Conservation (phyloP, 2,113 vertebrate species). For the Dicaeum eximium region DNA sequence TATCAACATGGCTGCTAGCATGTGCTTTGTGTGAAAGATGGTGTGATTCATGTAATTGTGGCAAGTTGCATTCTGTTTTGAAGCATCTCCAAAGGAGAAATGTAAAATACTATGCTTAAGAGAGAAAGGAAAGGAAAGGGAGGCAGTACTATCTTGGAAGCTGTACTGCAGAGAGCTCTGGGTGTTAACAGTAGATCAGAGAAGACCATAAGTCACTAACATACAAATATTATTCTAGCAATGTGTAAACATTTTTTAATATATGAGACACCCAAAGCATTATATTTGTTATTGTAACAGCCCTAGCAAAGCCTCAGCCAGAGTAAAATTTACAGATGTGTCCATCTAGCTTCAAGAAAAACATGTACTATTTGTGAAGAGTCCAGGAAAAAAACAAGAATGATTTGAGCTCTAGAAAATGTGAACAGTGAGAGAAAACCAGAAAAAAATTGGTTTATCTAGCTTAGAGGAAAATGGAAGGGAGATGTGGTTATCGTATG, state of each 20-base stretch:
- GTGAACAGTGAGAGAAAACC: neutral
- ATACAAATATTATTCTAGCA: neutral
- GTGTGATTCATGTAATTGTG: fast-evolving
- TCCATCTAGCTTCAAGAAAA: neutral
- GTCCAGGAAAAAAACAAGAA: neutral
- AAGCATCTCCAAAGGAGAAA: neutral
- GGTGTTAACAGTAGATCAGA: neutral
- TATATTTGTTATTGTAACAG: neutral
- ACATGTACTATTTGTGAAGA: neutral
- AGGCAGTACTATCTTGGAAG: neutral
- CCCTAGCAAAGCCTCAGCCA: neutral
- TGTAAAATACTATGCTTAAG: neutral
- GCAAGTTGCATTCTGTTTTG: neutral
- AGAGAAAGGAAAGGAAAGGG: neutral
- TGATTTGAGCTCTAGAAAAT: neutral
- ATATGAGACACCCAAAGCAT: neutral
- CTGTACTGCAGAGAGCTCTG: neutral
- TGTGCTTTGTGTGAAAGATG: neutral
- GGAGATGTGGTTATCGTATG: neutral
- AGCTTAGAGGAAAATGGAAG: neutral
- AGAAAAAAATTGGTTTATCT: neutral
- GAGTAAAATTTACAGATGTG: neutral
- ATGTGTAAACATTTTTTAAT: neutral
- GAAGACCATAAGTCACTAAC: neutral
- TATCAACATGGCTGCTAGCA: neutral